Percentiles rank a stretch among this genome's conserved stretches.
Evolutionary conservation across 1,140 invertebrate species (phyloP).

Genomic region (Hyles vespertilio): DNA sequence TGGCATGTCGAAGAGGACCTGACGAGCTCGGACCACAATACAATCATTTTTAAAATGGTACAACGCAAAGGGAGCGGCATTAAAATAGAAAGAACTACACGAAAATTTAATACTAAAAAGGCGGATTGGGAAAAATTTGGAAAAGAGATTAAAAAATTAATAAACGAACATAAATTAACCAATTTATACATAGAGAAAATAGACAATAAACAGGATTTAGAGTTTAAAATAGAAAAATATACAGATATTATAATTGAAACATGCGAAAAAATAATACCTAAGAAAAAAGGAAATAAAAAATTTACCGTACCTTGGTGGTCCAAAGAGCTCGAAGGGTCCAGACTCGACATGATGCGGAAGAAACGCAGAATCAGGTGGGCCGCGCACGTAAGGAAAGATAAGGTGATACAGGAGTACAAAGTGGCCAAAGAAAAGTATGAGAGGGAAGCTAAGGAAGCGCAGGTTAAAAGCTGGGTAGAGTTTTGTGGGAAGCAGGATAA

Average conservation of each 20-base stretch:
- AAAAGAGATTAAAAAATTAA: no score
- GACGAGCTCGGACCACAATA: no score
- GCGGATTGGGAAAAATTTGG: no score
- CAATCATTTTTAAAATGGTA: no score
- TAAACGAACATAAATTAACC: no score
- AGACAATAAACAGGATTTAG: no score
- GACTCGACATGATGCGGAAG: not conserved
- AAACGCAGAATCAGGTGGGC: not conserved
- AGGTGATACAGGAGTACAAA: not conserved
- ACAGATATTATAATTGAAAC: not conserved
- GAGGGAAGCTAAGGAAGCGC: not conserved
- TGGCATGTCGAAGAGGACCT: no score
- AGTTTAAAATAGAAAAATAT: not conserved
- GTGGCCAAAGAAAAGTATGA: conserved; percentile 2
- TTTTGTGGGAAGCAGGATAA: conserved; percentile 1
- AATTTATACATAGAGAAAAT: no score
- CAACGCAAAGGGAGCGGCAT: no score
- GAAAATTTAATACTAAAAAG: no score
- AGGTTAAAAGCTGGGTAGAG: conserved; percentile 1
- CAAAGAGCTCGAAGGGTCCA: not conserved
- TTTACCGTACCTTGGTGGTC: conserved; percentile 4
- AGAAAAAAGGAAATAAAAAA: not conserved
- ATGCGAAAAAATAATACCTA: not conserved
- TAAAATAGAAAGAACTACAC: no score
- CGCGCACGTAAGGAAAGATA: not conserved